Evolutionary conservation across 2,888 invertebrate species (phyloP).

Genomic region (Metallyticus violacea): DNA sequence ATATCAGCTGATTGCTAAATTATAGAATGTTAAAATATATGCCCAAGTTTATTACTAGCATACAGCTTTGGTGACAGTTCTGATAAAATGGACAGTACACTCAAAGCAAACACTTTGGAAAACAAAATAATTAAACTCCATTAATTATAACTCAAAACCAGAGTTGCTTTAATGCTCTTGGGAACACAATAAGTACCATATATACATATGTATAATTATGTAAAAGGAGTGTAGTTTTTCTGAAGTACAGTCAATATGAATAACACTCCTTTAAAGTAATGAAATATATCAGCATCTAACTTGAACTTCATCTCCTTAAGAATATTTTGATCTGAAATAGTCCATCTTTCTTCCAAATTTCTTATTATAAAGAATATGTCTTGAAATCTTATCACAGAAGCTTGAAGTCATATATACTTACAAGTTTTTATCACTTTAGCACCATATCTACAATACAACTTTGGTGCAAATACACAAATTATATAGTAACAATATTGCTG

Average conservation of each 20-base stretch:
- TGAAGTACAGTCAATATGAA: neutral
- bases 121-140: neutral
- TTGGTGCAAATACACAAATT: neutral
- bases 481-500: neutral
- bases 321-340: neutral
- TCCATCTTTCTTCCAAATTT: neutral
- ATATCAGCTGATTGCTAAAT: neutral
- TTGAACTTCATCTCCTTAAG: too few relatives aligned
- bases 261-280: neutral
- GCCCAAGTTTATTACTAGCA: too few relatives aligned
- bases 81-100: neutral
- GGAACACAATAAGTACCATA: neutral
- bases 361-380: neutral
- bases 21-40: neutral
- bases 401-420: neutral
- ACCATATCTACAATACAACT: neutral
- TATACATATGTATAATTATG: neutral
- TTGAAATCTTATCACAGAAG: neutral
- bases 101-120: neutral
- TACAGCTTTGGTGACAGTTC: neutral
- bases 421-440: neutral
- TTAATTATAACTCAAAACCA: neutral
- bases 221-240: neutral
- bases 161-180: neutral
- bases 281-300: neutral